Conservation (phyloP, 2,888 invertebrate genomes). For the Axea sp. region DNA sequence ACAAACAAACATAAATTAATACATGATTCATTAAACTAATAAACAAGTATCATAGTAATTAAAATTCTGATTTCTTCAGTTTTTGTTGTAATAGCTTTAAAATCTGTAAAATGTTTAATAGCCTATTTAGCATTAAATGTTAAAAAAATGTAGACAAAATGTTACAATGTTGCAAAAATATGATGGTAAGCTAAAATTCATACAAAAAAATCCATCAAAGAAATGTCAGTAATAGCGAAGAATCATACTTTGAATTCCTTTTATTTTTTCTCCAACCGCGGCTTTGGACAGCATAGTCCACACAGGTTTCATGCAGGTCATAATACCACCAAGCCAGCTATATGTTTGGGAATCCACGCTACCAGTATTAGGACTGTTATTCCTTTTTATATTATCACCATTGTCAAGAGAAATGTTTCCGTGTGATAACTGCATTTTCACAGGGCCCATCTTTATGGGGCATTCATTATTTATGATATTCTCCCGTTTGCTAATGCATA, state of each 20-base stretch:
- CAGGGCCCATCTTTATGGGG: conserved; percentile 70
- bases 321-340: conserved; percentile 90
- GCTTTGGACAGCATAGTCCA: conserved; percentile 91
- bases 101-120: too few relatives aligned
- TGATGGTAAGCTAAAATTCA: too few relatives aligned
- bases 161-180: too few relatives aligned
- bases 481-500: conserved; percentile 84
- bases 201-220: too few relatives aligned
- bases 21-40: too few relatives aligned
- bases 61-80: too few relatives aligned
- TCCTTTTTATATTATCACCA: conserved; percentile 73
- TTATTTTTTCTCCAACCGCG: conserved; percentile 84
- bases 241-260: conserved; percentile 81
- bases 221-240: too few relatives aligned
- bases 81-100: too few relatives aligned
- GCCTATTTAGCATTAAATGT: too few relatives aligned
- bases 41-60: too few relatives aligned
- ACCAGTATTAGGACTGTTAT: conserved; percentile 69
- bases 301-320: conserved; percentile 93
- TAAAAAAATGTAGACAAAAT: too few relatives aligned
- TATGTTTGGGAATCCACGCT: conserved; percentile 79
- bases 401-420: conserved; percentile 71
- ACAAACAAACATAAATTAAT: too few relatives aligned
- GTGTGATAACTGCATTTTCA: conserved; percentile 69
- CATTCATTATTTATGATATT: conserved; percentile 77